Percentiles rank a stretch among this genome's conserved stretches.
Conservation (phyloP, 53 echinoderm and acorn worm species). For the Apostichopus leukothele region DNA sequence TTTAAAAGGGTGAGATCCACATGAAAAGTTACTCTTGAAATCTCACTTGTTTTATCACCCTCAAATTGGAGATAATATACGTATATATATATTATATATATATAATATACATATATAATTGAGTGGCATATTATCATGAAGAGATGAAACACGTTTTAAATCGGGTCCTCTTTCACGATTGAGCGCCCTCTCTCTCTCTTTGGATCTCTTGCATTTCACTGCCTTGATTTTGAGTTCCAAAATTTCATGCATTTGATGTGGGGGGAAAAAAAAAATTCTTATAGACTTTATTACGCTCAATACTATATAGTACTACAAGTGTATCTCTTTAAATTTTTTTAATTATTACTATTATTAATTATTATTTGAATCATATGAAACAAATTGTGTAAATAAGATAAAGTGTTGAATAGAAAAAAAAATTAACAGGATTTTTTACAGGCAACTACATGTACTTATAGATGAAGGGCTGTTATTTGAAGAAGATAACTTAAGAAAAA, state of each 20-base stretch:
- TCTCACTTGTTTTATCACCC: too few species aligned
- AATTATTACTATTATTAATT: too few species aligned
- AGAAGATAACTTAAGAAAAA: neutral
- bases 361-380: neutral
- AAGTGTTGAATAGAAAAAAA: neutral
- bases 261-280: neutral
- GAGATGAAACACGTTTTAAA: too few species aligned
- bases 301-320: slow-evolving; percentile 1
- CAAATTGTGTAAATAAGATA: neutral
- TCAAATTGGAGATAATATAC: too few species aligned
- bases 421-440: neutral
- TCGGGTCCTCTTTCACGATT: too few species aligned
- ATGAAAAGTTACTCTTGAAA: too few species aligned
- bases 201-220: neutral
- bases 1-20: too few species aligned
- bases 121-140: too few species aligned
- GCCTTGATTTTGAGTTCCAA: neutral
- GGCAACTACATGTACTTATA: neutral
- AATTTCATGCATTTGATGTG: neutral
- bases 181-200: too few species aligned
- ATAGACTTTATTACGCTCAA: neutral
- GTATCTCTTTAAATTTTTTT: neutral
- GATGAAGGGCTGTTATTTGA: neutral
- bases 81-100: too few species aligned
- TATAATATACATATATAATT: too few species aligned